Conservation (phyloP, 2,888 invertebrate species). For the Eupithecia insigniata region DNA sequence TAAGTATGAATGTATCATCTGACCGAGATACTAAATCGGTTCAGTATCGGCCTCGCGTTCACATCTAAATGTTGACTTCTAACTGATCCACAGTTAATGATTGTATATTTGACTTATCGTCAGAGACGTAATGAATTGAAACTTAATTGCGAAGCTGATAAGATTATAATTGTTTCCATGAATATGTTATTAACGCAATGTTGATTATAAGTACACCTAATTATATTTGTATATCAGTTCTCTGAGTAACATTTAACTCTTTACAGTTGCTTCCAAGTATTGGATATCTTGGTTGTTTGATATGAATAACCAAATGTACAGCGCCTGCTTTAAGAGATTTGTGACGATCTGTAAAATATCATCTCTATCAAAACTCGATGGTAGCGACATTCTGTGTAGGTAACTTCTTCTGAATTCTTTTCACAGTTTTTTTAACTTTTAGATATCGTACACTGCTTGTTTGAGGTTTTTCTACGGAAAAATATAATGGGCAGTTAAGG, state of each 20-base stretch:
- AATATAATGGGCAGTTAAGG: conserved; percentile 29
- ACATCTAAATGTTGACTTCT: background rate
- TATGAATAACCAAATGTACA: background rate
- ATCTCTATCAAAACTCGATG: background rate
- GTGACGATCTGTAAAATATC: background rate
- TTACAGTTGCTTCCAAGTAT: background rate
- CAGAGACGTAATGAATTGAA: background rate
- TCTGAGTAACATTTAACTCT: background rate
- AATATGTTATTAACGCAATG: background rate
- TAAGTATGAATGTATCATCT: background rate
- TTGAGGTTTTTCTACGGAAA: conserved; percentile 27
- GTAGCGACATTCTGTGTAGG: background rate
- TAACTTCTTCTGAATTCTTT: background rate
- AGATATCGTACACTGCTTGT: conserved; percentile 4
- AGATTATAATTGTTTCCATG: background rate
- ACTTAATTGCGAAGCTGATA: background rate
- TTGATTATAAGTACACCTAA: conserved; percentile 3
- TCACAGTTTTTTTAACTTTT: background rate
- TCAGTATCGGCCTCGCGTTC: conserved; percentile 9
- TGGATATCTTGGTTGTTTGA: background rate
- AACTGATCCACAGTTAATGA: background rate
- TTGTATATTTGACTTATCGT: background rate
- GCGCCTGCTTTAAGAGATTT: background rate
- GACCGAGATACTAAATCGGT: conserved; percentile 21
- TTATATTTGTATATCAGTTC: conserved; percentile 2